phyloP scores from a whole-genome alignment of 2,797 vertebrate genomes.

The Muscicapa comitata region DNA sequence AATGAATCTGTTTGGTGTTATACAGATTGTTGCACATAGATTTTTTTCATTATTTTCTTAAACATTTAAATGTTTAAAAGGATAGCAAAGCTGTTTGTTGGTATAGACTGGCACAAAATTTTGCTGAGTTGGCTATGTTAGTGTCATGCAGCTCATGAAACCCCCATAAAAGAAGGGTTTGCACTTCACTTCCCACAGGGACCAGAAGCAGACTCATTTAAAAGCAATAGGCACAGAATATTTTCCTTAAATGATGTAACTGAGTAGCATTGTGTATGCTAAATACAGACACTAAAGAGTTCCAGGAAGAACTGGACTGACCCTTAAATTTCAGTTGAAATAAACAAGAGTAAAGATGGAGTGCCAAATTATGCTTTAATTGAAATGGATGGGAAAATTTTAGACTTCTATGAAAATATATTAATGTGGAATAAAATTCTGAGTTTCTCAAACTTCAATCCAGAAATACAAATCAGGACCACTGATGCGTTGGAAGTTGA shows the following conservation, averaged over 20 bases:
- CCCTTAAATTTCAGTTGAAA: not conserved
- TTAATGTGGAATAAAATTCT: not conserved
- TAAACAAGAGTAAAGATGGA: not conserved
- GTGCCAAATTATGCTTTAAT: not conserved
- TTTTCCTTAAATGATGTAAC: constrained; percentile 14
- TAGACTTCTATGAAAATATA: not conserved
- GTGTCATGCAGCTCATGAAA: not conserved
- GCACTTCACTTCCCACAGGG: not conserved
- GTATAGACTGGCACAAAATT: not conserved
- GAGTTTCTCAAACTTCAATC: not conserved
- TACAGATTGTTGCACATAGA: not conserved
- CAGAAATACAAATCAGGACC: not conserved
- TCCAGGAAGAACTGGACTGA: not conserved
- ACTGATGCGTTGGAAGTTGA: not conserved
- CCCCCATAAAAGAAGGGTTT: not conserved
- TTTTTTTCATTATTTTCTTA: not conserved
- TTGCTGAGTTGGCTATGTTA: not conserved
- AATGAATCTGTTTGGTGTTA: not conserved
- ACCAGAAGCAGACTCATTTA: not conserved
- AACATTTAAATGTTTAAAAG: not conserved
- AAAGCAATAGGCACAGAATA: not conserved
- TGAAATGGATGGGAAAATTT: not conserved
- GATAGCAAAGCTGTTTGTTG: not conserved
- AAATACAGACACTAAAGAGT: not conserved
- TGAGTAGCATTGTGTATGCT: not conserved